Conservation (phyloP, 2,888 invertebrate genomes). For the Mythimna lalbum region DNA sequence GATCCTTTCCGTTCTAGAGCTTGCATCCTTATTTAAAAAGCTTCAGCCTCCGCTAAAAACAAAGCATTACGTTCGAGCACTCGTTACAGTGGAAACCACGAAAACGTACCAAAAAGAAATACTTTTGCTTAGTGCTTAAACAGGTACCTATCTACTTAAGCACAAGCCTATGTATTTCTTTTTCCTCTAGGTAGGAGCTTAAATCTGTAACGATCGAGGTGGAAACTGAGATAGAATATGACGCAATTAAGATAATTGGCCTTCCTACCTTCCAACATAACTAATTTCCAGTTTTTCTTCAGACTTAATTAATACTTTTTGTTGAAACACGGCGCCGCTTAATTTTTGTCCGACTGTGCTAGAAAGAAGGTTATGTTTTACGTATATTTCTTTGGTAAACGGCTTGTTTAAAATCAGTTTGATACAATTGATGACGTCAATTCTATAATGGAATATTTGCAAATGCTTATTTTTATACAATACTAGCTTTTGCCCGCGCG, state of each 20-base stretch:
- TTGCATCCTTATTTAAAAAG: slow-evolving; percentile 50
- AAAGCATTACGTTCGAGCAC: slow-evolving; percentile 30
- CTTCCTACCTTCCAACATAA: slow-evolving; percentile 60
- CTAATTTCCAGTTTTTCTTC: slow-evolving; percentile 78
- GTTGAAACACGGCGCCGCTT: slow-evolving; percentile 74
- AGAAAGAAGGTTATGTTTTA: no score
- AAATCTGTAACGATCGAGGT: slow-evolving; percentile 28
- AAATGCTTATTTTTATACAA: no score
- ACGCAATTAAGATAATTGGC: slow-evolving; percentile 77
- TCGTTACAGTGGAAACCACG: slow-evolving; percentile 40
- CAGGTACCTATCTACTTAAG: no score
- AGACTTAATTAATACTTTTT: slow-evolving; percentile 84
- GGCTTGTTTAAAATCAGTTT: no score
- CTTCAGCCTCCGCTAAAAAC: slow-evolving; percentile 36
- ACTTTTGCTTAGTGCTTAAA: slow-evolving; percentile 33
- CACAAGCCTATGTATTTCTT: no score
- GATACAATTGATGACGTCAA: no score
- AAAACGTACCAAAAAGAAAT: slow-evolving; percentile 36
- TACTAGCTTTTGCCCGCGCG: no score
- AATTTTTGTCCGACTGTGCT: slow-evolving; percentile 70
- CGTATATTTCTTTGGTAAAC: no score
- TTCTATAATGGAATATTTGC: no score
- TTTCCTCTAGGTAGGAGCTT: slow-evolving; percentile 1
- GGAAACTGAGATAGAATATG: slow-evolving; percentile 40
- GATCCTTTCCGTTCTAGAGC: not conserved